phyloP scores from a whole-genome alignment of 2,888 invertebrate species.

The Synergus laeviventris region DNA sequence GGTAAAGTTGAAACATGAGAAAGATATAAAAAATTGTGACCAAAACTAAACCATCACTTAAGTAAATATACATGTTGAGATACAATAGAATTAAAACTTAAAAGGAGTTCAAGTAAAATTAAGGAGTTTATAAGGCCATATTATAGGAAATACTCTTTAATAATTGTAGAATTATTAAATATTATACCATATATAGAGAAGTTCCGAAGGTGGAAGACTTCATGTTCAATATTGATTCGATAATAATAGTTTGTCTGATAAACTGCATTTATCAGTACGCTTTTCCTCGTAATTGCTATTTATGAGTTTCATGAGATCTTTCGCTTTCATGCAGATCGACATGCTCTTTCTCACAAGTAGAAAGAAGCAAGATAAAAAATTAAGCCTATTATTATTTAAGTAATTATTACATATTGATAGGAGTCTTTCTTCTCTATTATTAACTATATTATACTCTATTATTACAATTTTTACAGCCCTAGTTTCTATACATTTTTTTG shows the following conservation, averaged over 20 bases:
- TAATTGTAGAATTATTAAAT: constrained; percentile 15
- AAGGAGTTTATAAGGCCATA: neutral
- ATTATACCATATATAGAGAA: neutral
- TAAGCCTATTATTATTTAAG: constrained; percentile 14
- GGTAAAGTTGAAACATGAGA: too few relatives aligned
- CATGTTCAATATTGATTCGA: constrained; percentile 33
- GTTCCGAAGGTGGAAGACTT: constrained; percentile 18
- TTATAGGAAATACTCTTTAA: neutral
- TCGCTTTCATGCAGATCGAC: neutral
- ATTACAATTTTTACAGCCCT: neutral
- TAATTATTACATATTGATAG: neutral
- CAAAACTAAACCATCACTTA: too few relatives aligned
- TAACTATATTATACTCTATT: neutral
- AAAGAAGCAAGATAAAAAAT: constrained; percentile 13
- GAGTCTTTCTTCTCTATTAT: neutral
- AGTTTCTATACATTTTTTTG: neutral
- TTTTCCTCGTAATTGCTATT: constrained; percentile 20
- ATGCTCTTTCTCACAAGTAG: neutral
- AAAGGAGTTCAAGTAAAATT: neutral
- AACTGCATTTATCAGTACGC: constrained; percentile 21
- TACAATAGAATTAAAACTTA: too few relatives aligned
- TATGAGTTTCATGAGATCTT: constrained; percentile 29
- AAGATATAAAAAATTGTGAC: too few relatives aligned
- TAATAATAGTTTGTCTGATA: constrained; percentile 29
- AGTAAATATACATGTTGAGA: too few relatives aligned